Evolutionary conservation across 2,113 vertebrate species (phyloP).

Genomic region (Furnarius figulus): DNA sequence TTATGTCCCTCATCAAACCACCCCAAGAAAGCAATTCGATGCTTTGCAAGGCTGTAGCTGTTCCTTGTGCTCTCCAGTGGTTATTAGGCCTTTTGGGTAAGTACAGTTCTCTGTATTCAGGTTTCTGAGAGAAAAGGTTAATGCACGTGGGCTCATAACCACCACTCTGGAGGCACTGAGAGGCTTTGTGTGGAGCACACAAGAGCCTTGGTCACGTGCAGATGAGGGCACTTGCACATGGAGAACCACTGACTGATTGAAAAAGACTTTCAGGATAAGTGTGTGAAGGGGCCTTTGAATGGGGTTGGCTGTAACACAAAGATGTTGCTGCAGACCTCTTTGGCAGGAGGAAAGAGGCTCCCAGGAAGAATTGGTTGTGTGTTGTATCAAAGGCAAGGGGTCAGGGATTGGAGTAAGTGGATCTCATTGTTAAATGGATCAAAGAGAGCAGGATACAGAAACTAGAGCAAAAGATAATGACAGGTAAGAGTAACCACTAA

Average conservation of each 20-base stretch:
- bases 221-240: not conserved
- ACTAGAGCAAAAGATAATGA: not conserved
- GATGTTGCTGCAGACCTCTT: slow-evolving; percentile 4
- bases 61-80: not conserved
- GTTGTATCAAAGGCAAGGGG: not conserved
- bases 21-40: not conserved
- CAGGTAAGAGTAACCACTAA: not conserved
- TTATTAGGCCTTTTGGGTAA: not conserved
- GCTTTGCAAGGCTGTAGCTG: not conserved
- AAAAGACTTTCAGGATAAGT: not conserved
- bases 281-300: not conserved
- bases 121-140: not conserved
- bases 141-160: not conserved
- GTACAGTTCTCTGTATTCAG: not conserved
- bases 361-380: not conserved
- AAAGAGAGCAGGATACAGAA: not conserved
- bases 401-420: not conserved
- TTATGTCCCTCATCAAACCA: not conserved
- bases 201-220: not conserved
- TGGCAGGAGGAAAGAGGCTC: not conserved
- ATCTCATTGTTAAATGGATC: not conserved
- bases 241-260: not conserved
- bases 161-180: not conserved
- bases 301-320: not conserved
- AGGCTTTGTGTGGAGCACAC: rapidly evolving